Evolutionary conservation across 2,797 vertebrate genomes (phyloP).

Genomic region (Silurus aristotelis): DNA sequence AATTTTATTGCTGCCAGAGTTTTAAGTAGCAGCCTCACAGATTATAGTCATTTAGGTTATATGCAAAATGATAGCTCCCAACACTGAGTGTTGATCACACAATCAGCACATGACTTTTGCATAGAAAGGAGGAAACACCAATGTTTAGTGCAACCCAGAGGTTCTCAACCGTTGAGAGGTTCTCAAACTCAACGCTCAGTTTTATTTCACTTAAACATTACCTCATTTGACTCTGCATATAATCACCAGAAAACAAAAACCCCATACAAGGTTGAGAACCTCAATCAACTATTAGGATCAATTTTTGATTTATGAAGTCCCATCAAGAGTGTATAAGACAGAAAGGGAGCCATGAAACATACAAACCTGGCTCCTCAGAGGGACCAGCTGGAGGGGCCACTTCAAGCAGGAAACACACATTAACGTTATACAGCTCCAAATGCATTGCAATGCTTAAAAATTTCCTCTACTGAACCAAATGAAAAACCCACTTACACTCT

Average conservation of each 20-base stretch:
- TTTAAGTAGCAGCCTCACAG: not conserved
- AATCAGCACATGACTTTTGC: slow-evolving; percentile 22
- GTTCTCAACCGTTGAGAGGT: slow-evolving; percentile 7
- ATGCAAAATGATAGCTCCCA: not conserved
- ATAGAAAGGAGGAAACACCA: not conserved
- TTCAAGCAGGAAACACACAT: slow-evolving; percentile 64
- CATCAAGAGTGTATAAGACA: slow-evolving; percentile 37
- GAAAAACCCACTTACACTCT: slow-evolving; percentile 74
- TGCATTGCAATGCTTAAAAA: not conserved
- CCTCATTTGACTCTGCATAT: not conserved
- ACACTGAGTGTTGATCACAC: not conserved
- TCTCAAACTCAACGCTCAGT: slow-evolving; percentile 16
- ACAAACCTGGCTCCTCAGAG: slow-evolving; percentile 71
- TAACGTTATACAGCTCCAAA: slow-evolving; percentile 1
- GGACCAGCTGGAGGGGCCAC: slow-evolving; percentile 55
- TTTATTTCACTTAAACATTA: no score
- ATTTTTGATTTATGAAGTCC: not conserved
- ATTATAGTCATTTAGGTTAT: not conserved
- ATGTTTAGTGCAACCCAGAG: not conserved
- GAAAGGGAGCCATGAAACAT: slow-evolving; percentile 46
- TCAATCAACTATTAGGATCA: not conserved
- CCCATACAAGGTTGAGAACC: not conserved
- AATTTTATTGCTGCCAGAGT: not conserved
- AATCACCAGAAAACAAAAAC: not conserved
- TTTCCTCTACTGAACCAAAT: not conserved